A percentile compares a stretch with the other conserved stretches of the same genome.
These are phyloP conservation scores for Ophioninae sp. DNA, from an alignment of 2,888 invertebrate genomes.

Conservation along the genomic window DNA sequence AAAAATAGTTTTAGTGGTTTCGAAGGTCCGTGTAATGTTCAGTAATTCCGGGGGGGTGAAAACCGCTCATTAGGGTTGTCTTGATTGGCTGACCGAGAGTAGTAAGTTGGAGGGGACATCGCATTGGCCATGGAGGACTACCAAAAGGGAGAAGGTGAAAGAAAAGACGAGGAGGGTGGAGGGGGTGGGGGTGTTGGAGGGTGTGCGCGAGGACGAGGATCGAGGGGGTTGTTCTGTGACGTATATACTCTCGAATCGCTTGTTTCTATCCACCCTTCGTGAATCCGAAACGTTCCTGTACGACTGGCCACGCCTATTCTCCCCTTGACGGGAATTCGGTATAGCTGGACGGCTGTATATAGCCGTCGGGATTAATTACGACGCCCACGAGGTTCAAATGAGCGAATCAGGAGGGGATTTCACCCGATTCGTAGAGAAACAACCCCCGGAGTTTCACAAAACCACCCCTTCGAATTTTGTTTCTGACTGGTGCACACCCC, in stretches of 20 bases:
- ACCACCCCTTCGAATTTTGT: slow-evolving; percentile 15
- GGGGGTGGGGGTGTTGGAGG: slow-evolving; percentile 9
- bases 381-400: slow-evolving; percentile 79
- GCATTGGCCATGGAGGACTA: slow-evolving; percentile 37
- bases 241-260: slow-evolving; percentile 72
- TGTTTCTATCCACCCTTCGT: slow-evolving; percentile 76
- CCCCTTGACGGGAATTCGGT: slow-evolving; percentile 72
- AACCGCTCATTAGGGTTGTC: slow-evolving; percentile 75
- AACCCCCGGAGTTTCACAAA: slow-evolving; percentile 40
- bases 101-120: slow-evolving; percentile 66
- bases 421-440: slow-evolving; percentile 39
- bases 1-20: too few relatives aligned
- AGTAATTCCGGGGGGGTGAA: slow-evolving; percentile 70
- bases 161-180: slow-evolving; percentile 14
- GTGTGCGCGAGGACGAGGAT: slow-evolving; percentile 4
- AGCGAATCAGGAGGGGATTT: slow-evolving; percentile 62
- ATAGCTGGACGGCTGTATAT: slow-evolving; percentile 69
- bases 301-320: slow-evolving; percentile 77
- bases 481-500: neutral
- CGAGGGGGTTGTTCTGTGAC: slow-evolving; percentile 64
- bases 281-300: slow-evolving; percentile 35
- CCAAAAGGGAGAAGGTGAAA: slow-evolving; percentile 35
- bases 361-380: slow-evolving; percentile 76
- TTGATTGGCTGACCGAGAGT: slow-evolving; percentile 77
- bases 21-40: slow-evolving; percentile 25